These are phyloP conservation scores for Paracyclopina nana DNA, from an alignment of 1,140 invertebrate species.

Conservation along the genomic window DNA sequence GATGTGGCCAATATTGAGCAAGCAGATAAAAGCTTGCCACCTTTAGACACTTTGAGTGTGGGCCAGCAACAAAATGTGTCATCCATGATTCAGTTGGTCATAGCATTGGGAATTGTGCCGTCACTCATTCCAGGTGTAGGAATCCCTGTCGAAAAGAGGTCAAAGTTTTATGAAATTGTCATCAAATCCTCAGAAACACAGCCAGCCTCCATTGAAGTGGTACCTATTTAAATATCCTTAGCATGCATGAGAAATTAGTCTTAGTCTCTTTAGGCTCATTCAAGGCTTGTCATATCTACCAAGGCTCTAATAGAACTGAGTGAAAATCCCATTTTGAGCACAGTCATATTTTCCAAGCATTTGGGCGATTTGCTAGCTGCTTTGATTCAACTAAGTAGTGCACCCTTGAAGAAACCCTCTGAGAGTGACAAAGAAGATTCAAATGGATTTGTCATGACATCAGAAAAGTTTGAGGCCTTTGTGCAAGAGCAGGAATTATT, in stretches of 20 bases:
- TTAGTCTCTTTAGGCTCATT: no score
- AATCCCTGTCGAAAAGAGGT: constrained; percentile 8
- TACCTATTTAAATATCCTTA: no score
- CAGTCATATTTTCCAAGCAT: constrained; percentile 10
- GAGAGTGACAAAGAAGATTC: neutral
- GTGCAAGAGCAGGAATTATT: neutral
- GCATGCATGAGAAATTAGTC: no score
- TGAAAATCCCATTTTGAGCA: neutral
- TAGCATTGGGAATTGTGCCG: constrained; percentile 10
- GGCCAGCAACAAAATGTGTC: neutral
- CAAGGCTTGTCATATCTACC: neutral
- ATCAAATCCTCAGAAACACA: no score
- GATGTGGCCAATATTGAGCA: no score
- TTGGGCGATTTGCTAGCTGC: constrained; percentile 14
- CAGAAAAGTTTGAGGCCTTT: neutral
- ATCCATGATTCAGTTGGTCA: constrained; percentile 4
- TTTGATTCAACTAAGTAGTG: constrained; percentile 5
- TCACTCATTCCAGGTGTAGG: constrained; percentile 10
- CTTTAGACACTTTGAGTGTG: no score
- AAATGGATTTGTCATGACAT: constrained; percentile 9
- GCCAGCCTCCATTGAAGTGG: no score
- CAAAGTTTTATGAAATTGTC: no score
- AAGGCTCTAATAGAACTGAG: neutral
- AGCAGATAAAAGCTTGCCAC: no score
- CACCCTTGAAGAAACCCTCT: constrained; percentile 8